Evolutionary conservation across 35 echinoderm and acorn worm species (phyloP), one percentile per base, ranked within the genome.

Genomic region (Ptychodera flava): DNA sequence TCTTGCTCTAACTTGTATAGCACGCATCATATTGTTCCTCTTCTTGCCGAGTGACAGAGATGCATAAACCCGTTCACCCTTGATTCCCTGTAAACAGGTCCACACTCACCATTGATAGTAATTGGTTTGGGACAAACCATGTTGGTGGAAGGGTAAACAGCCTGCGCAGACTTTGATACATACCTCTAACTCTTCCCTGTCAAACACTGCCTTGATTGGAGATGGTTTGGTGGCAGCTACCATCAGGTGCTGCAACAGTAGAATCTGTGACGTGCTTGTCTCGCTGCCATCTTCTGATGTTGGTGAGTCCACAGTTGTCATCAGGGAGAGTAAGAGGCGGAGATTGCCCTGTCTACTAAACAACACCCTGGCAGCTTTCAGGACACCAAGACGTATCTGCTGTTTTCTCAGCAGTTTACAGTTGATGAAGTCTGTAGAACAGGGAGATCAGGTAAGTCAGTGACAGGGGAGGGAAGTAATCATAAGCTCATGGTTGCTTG

Each of bases 151-250:
- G n/a, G n/a, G n/a, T n/a, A n/a, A n/a, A n/a, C n/a, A n/a, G n/a
- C n/a, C n/a, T n/a, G n/a, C n/a, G n/a, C n/a, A n/a, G n/a, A n/a
- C n/a, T n/a, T n/a, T n/a, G n/a, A 53, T 34, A 87, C 84, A 84
- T 78, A 99, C 96, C 91, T 99, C 90, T 28, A 99, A 79, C 76
- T 99, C 96, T 31, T 80, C 53, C 77, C 90, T 99, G 28, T 79
- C 86, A 79, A 99, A 99, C 75, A 99, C 77, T 14, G 96, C 96
- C 36, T 99, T 99, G 88, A 99, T 94, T 22, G 90, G 96, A 35
- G 96, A 99, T 85, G 96, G 96, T 86, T 94, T 87, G 15, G 90
- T 99, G 86, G 96, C 96, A 28, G 93, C 91, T 37, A 81, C 86
- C 96, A 99, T 99, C 79, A 99, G 81, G 79, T 94, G 93, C 32